Evolutionary conservation across 2,888 invertebrate species (phyloP).

Genomic region (Mellilla xanthometata): DNA sequence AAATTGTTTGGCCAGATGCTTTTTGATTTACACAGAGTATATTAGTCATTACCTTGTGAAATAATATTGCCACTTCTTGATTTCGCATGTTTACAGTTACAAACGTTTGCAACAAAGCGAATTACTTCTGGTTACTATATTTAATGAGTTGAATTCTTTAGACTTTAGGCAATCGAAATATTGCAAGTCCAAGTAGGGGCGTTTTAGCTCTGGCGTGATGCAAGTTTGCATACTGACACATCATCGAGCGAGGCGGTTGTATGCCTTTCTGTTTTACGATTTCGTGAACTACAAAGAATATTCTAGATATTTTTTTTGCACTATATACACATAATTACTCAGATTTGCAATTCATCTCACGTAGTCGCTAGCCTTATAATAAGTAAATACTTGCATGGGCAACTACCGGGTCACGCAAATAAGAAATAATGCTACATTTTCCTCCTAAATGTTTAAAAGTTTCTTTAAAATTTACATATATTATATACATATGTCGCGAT

Average conservation of each 20-base stretch:
- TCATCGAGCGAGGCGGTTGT: neutral
- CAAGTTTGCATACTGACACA: neutral
- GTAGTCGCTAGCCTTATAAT: neutral
- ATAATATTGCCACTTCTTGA: conserved; percentile 7
- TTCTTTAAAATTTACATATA: no score
- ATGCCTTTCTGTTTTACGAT: neutral
- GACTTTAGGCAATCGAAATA: conserved; percentile 5
- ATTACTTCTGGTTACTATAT: conserved; percentile 9
- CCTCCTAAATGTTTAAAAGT: conserved; percentile 7
- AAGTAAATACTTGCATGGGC: neutral
- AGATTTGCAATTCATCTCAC: neutral
- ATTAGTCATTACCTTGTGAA: conserved; percentile 15
- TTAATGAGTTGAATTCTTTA: conserved; percentile 8
- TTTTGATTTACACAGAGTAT: conserved; percentile 7
- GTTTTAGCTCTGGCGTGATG: neutral
- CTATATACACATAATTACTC: no score
- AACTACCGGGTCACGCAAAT: conserved; percentile 23
- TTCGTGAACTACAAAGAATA: no score
- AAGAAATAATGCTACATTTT: conserved; percentile 24
- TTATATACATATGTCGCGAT: no score
- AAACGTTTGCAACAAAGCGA: conserved; percentile 2
- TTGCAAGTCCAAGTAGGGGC: neutral
- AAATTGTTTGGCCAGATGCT: neutral
- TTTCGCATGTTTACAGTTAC: conserved; percentile 12
- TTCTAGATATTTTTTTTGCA: no score